Percentiles rank a stretch among this genome's conserved stretches.
These are phyloP conservation scores for Macrosoma leucophasiata DNA, from an alignment of 2,888 invertebrate genomes.

Conservation along the genomic window DNA sequence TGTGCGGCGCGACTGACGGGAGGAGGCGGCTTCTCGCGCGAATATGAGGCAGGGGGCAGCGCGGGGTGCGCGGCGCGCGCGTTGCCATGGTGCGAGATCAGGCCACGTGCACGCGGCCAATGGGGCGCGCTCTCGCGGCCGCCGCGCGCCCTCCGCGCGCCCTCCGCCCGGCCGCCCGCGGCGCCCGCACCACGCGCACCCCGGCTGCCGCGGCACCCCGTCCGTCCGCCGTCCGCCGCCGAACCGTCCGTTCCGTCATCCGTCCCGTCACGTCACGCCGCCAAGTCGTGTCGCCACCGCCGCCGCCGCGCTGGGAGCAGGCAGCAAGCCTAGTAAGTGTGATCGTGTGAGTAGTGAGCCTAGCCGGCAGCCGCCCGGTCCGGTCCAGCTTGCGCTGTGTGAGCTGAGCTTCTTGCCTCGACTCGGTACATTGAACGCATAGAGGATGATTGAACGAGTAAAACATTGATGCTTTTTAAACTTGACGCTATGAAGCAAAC, in stretches of 20 bases:
- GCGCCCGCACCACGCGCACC: constrained; percentile 1
- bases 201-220: constrained; percentile 15
- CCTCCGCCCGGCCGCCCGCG: constrained; percentile 1
- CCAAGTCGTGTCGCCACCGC: constrained; percentile 49
- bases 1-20: constrained; percentile 28
- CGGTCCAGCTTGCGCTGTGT: too few species aligned
- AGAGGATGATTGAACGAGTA: too few species aligned
- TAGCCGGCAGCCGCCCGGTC: too few species aligned
- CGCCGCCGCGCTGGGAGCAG: too few species aligned
- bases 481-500: too few species aligned
- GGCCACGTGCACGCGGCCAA: constrained; percentile 83
- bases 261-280: constrained; percentile 81
- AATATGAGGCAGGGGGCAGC: constrained; percentile 38
- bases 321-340: too few species aligned
- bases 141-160: constrained; percentile 12
- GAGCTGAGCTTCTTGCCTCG: too few species aligned
- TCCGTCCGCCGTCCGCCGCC: not conserved
- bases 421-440: too few species aligned
- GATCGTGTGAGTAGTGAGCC: too few species aligned
- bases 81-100: constrained; percentile 85
- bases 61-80: constrained; percentile 32
- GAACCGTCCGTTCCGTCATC: constrained; percentile 5
- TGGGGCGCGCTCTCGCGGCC: constrained; percentile 45
- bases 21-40: constrained; percentile 26
- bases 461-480: too few species aligned